Evolutionary conservation across 2,113 vertebrate species (phyloP).

Genomic region (Phyllostomus discolor): DNA sequence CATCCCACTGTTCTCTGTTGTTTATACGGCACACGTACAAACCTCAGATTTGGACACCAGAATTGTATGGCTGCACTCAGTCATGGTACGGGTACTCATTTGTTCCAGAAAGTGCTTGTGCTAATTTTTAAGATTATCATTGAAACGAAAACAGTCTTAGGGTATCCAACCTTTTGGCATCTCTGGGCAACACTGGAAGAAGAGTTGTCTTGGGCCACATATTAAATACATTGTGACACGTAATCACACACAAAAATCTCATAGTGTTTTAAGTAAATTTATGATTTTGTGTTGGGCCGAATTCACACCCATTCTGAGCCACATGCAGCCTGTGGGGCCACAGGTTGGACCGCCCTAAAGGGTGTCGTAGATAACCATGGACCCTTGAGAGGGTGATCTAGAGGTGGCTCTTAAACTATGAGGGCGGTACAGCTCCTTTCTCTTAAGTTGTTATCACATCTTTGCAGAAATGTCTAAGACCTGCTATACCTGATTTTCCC

Average conservation of each 20-base stretch:
- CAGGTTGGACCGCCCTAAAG: neutral
- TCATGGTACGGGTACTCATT: neutral
- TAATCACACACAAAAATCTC: too few species aligned
- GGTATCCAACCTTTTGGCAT: too few species aligned
- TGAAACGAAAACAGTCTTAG: neutral
- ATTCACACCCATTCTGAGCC: too few species aligned
- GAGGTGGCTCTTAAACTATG: neutral
- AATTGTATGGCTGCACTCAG: neutral
- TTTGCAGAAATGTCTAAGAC: neutral
- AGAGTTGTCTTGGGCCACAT: too few species aligned
- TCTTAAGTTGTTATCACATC: neutral
- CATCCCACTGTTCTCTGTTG: neutral
- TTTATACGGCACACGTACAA: neutral
- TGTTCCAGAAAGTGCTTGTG: neutral
- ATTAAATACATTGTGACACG: too few species aligned
- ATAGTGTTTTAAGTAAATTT: too few species aligned
- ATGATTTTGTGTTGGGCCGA: too few species aligned
- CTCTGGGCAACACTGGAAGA: too few species aligned
- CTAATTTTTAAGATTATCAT: slow-evolving; percentile 2
- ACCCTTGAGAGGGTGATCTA: neutral
- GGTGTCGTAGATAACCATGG: neutral
- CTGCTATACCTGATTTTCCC: neutral
- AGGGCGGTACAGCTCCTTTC: neutral
- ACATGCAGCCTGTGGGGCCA: too few species aligned
- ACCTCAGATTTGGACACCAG: neutral